phyloP scores from a whole-genome alignment of 2,113 vertebrate species.

The Daubentonia madagascariensis region DNA sequence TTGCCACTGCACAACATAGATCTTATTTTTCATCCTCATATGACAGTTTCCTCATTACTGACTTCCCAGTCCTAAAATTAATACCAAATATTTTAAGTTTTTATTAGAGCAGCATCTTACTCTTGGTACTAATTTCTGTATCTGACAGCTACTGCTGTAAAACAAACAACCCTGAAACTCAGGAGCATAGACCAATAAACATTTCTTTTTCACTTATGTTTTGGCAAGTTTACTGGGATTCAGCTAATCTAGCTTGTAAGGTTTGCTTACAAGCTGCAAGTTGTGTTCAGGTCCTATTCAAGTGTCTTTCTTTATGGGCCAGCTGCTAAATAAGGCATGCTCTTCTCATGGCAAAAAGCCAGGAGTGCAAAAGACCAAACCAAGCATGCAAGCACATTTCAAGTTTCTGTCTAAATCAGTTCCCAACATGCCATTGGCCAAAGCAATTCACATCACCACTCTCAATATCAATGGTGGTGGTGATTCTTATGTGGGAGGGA shows the following conservation, averaged over 20 bases:
- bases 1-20: background rate
- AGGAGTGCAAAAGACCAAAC: background rate
- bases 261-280: background rate
- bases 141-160: background rate
- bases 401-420: background rate
- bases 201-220: background rate
- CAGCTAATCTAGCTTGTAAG: background rate
- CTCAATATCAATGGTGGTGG: background rate
- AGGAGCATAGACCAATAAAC: background rate
- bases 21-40: slow-evolving; percentile 27
- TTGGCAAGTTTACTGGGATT: background rate
- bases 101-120: background rate
- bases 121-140: background rate
- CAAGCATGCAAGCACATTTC: background rate
- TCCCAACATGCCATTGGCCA: background rate
- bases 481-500: background rate
- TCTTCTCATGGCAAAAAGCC: background rate
- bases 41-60: background rate
- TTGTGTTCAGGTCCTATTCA: background rate
- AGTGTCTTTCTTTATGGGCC: background rate
- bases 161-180: background rate
- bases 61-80: background rate
- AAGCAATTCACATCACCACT: background rate
- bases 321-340: background rate
- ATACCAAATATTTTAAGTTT: background rate